Evolutionary conservation across 2,888 invertebrate genomes (phyloP).

Genomic region (Galerucella pusilla): DNA sequence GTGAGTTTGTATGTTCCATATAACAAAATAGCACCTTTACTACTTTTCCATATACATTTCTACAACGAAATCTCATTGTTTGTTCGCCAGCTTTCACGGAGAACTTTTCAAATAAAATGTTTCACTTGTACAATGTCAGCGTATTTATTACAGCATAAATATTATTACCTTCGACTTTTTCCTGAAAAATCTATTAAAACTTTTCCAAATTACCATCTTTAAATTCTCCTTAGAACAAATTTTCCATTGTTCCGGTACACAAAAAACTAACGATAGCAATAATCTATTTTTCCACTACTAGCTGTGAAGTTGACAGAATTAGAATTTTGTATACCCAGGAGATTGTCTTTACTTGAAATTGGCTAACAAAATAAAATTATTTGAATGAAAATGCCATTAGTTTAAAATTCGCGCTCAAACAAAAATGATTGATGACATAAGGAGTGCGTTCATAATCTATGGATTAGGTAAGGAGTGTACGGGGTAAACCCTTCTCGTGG

Average conservation of each 20-base stretch:
- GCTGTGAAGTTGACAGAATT: no score
- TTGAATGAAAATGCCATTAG: no score
- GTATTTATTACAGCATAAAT: slow-evolving; percentile 9
- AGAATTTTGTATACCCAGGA: no score
- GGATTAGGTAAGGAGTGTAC: no score
- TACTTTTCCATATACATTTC: background rate
- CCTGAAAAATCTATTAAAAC: slow-evolving; percentile 9
- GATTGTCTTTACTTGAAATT: no score
- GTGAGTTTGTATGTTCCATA: background rate
- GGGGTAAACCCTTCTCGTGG: no score
- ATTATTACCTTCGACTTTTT: slow-evolving; percentile 9
- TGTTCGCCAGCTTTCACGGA: slow-evolving; percentile 1
- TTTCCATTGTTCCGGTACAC: background rate
- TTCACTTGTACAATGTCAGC: slow-evolving; percentile 2
- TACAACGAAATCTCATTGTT: background rate
- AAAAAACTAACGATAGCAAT: no score
- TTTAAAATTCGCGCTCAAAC: no score
- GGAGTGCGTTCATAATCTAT: no score
- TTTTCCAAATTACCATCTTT: slow-evolving; percentile 15
- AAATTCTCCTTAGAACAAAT: slow-evolving; percentile 1
- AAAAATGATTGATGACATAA: no score
- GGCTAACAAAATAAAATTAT: no score
- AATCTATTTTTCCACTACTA: no score
- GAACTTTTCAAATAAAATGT: slow-evolving; percentile 11
- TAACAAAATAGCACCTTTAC: background rate